Evolutionary conservation across 1,140 invertebrate genomes (phyloP), one percentile per base, ranked within the genome.

Genomic region (Drosophila repletoides): DNA sequence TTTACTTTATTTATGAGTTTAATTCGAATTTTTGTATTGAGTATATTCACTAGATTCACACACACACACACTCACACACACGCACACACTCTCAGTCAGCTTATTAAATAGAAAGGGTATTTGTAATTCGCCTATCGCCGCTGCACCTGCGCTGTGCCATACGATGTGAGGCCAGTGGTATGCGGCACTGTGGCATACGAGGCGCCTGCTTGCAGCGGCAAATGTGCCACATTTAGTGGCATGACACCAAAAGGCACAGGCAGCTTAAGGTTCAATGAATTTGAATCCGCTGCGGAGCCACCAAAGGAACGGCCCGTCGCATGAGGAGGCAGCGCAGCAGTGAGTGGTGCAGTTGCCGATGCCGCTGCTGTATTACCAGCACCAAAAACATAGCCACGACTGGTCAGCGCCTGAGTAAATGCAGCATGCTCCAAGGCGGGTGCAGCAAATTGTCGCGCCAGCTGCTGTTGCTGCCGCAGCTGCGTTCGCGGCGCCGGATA

Each of bases 171-270:
- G 2, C 76, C 88, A 5, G 79, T 83, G 28, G 79, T 84, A 31
- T 53, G 59, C 0, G 81, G 79, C 45, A 89, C 55, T 14, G 71
- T 61, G 45, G 77, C 70, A 22, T 88, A 89, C 3, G 88, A 76
- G 1, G 88, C 76, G 7, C 88, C 88, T 3, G 88, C 87, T 15
- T 89, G 88, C 17, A 89, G 61, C 3, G 88, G 88, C 41, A 89
- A 33, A 19, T 88, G 71, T 3, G 79, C 77, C 28, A 89, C 70
- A 46, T 89, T 89, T 33, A 89, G 19, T 2, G 88, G 88, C 14
- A 76, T 76, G 33, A 86, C 64, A 2, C 84, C 84, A 14, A 89
- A 69, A 14, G 88, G 88, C 49, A 89, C 73, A 3, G 88, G 88
- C 48, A 89, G 49, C 59, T 86, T 88, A 2, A 89, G 69, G 34